Evolutionary conservation across 2,113 vertebrate genomes (phyloP).

Genomic region (Recurvirostra avosetta): DNA sequence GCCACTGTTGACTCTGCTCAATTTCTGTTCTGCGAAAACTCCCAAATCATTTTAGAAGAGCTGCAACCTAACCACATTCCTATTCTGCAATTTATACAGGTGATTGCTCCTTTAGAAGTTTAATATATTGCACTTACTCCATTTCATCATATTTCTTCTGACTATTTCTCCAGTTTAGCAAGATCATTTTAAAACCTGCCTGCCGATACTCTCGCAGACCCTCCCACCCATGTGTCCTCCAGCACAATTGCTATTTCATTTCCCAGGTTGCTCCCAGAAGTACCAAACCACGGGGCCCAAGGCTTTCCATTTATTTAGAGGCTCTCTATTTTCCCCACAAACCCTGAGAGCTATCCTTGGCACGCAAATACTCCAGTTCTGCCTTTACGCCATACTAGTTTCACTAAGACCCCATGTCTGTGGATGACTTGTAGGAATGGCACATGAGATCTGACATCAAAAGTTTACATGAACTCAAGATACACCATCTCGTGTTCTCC

Average conservation of each 20-base stretch:
- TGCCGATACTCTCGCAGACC: not conserved
- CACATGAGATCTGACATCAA: not conserved
- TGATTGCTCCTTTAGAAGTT: not conserved
- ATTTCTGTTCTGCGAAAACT: not conserved
- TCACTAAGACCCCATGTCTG: not conserved
- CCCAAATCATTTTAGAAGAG: not conserved
- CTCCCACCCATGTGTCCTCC: not conserved
- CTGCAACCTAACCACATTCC: not conserved
- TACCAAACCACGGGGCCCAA: not conserved
- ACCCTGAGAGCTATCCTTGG: not conserved
- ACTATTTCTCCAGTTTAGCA: not conserved
- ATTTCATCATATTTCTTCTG: not conserved
- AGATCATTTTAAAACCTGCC: not conserved
- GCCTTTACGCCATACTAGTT: accelerated
- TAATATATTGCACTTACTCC: not conserved
- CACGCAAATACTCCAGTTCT: not conserved
- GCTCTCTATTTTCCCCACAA: not conserved
- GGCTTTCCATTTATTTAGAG: not conserved
- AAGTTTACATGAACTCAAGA: not conserved
- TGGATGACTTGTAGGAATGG: not conserved
- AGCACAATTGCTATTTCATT: not conserved
- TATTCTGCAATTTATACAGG: not conserved
- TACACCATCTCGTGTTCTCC: not conserved
- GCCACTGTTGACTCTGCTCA: not conserved
- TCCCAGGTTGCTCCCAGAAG: not conserved